phyloP scores from a whole-genome alignment of 2,888 invertebrate genomes.

The Macrosiphum euphorbiae region DNA sequence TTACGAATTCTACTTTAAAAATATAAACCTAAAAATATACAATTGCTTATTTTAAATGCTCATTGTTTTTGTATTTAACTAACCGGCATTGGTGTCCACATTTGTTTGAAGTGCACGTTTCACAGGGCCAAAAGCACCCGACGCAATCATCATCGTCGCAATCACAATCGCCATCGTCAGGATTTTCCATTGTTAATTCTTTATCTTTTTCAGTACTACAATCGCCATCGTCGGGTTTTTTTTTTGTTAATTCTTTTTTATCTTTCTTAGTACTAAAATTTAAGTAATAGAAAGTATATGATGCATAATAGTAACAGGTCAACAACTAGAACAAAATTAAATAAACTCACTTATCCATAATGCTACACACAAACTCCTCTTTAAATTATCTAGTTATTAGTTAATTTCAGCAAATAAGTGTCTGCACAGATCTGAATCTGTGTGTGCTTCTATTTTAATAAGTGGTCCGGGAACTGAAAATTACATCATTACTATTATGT shows the following conservation, averaged over 20 bases:
- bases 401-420: too few species aligned
- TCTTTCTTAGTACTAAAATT: background rate
- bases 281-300: background rate
- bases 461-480: too few species aligned
- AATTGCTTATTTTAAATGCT: background rate
- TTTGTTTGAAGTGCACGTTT: conserved; percentile 80
- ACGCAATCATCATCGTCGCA: conserved; percentile 83
- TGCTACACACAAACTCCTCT: background rate
- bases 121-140: conserved; percentile 88
- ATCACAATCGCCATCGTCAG: conserved; percentile 75
- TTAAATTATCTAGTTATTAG: too few species aligned
- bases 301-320: background rate
- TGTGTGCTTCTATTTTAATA: too few species aligned
- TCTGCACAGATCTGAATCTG: too few species aligned
- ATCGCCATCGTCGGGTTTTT: too few species aligned
- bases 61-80: background rate
- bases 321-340: background rate
- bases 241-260: background rate
- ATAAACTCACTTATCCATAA: background rate
- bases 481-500: too few species aligned
- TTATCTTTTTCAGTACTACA: background rate
- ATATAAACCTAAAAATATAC: background rate
- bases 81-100: conserved; percentile 84
- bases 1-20: background rate
- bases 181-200: background rate